Conservation (phyloP, 2,888 invertebrate species). For the Xestia c-nigrum region DNA sequence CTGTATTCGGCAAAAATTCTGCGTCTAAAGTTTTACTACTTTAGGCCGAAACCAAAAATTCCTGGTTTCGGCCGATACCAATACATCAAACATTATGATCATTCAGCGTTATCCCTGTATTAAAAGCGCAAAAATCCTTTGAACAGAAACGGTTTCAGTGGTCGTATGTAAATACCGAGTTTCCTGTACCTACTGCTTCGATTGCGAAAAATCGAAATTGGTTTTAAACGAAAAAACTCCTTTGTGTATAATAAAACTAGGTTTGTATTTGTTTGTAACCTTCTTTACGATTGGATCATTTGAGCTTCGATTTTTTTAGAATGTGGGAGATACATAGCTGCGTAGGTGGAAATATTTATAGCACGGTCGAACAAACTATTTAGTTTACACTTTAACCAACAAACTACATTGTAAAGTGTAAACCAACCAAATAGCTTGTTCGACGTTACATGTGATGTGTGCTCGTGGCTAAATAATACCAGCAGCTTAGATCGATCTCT, state of each 20-base stretch:
- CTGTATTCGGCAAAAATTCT: background rate
- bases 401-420: no score
- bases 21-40: background rate
- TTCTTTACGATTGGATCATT: conserved; percentile 40
- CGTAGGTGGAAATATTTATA: background rate
- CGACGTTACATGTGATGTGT: no score
- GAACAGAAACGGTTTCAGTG: conserved; percentile 52
- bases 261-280: conserved; percentile 27
- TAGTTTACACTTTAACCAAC: no score
- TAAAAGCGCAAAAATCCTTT: conserved; percentile 60
- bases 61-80: conserved; percentile 35
- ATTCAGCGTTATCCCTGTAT: conserved; percentile 31
- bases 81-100: conserved; percentile 30
- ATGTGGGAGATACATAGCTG: background rate
- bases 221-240: conserved; percentile 57
- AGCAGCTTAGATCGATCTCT: background rate
- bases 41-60: conserved; percentile 29
- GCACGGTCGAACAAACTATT: no score
- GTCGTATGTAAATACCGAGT: conserved; percentile 64
- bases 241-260: conserved; percentile 57
- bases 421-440: no score
- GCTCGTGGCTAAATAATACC: no score
- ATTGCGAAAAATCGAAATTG: conserved; percentile 57
- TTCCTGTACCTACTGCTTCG: conserved; percentile 49
- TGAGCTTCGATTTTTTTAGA: background rate